Conservation (phyloP, 2,113 vertebrate species). For the Macaca nemestrina region DNA sequence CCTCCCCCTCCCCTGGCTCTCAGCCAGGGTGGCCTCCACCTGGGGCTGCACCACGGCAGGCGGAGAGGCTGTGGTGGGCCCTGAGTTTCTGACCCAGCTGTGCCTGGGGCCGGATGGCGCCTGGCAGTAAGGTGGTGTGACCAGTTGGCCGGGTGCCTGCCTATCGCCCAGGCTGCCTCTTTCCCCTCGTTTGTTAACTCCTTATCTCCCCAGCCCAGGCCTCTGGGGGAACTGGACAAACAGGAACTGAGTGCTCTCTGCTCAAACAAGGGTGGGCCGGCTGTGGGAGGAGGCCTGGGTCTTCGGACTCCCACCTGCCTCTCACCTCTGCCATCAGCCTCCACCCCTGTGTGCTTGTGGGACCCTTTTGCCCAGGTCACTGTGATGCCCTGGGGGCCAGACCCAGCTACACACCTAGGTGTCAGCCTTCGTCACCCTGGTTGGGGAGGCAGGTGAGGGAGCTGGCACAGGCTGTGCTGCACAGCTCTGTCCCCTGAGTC, state of each 20-base stretch:
- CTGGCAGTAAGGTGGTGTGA: neutral
- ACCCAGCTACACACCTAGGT: neutral
- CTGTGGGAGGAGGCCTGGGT: neutral
- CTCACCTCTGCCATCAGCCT: neutral
- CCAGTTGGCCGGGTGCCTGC: neutral
- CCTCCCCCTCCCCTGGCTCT: neutral
- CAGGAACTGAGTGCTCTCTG: neutral
- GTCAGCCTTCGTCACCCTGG: neutral
- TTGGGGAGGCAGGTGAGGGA: fast-evolving
- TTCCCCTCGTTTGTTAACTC: neutral
- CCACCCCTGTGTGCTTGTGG: neutral
- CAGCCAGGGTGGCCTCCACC: neutral
- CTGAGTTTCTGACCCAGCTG: neutral
- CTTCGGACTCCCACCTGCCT: fast-evolving
- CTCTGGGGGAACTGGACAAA: neutral
- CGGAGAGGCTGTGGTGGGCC: neutral
- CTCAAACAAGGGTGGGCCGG: neutral
- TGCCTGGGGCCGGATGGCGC: neutral
- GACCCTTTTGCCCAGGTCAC: neutral
- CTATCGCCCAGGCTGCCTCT: neutral
- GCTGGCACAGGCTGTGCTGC: fast-evolving
- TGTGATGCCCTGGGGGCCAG: neutral
- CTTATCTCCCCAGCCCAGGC: neutral
- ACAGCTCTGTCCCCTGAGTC: too few species aligned
- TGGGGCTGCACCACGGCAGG: fast-evolving